Evolutionary conservation across 2,113 vertebrate species (phyloP).

Genomic region (Vicugna pacos): DNA sequence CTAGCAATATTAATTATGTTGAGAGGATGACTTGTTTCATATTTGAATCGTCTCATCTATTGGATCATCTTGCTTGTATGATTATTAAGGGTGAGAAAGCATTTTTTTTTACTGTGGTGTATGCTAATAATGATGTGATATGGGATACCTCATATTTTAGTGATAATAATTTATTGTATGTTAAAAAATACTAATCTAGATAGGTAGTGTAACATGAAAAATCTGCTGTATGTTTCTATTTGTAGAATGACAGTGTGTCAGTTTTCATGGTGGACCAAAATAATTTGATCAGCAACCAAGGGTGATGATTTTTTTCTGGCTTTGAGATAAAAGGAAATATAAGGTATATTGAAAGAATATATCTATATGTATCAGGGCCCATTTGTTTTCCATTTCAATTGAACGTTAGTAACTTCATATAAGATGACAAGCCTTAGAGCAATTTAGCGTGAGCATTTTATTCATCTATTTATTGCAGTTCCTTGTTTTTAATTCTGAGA

Average conservation of each 20-base stretch:
- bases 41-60: conserved; percentile 85
- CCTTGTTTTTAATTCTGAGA: neutral
- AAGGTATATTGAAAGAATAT: neutral
- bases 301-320: neutral
- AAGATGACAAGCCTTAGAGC: neutral
- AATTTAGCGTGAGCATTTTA: neutral
- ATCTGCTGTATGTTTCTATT: neutral
- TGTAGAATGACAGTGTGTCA: neutral
- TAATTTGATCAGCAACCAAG: conserved; percentile 13
- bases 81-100: conserved; percentile 84
- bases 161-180: conserved; percentile 55
- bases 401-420: conserved; percentile 41
- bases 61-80: conserved; percentile 81
- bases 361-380: neutral
- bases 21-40: conserved; percentile 80
- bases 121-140: conserved; percentile 80
- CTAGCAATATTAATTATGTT: conserved; percentile 86
- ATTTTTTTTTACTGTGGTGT: conserved; percentile 61
- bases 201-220: neutral
- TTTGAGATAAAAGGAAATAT: conserved; percentile 14
- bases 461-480: neutral
- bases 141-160: conserved; percentile 78
- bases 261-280: conserved; percentile 30
- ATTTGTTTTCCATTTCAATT: conserved; percentile 17
- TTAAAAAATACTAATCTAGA: conserved; percentile 34